A percentile compares a stretch with the other conserved stretches of the same genome.
Evolutionary conservation across 1,140 invertebrate species (phyloP).

Genomic region (Leptinotarsa lineolata): DNA sequence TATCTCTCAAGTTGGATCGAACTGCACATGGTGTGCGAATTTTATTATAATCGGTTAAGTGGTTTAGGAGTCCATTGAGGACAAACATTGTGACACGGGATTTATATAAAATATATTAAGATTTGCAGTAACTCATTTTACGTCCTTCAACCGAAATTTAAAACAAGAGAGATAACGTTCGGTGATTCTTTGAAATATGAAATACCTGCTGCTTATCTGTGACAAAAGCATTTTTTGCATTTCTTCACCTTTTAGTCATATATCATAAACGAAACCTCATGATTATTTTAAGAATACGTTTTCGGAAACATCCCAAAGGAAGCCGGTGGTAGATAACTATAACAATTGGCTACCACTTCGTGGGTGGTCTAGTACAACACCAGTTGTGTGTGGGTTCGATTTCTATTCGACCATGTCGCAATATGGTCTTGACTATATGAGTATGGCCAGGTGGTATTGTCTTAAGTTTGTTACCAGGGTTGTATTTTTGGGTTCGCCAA

Average conservation of each 20-base stretch:
- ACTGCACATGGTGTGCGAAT: too few species aligned
- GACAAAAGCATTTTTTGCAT: not conserved
- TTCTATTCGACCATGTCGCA: constrained; percentile 13
- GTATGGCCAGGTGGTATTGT: constrained; percentile 8
- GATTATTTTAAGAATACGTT: not conserved
- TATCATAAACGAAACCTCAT: not conserved
- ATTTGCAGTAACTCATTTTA: too few species aligned
- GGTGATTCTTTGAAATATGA: too few species aligned
- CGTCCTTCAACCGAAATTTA: too few species aligned
- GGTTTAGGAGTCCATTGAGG: too few species aligned
- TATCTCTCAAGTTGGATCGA: too few species aligned
- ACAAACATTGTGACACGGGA: too few species aligned
- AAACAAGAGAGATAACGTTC: too few species aligned
- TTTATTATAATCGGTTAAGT: too few species aligned
- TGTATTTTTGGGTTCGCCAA: not conserved
- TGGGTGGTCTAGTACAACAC: not conserved
- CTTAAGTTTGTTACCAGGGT: constrained; percentile 3
- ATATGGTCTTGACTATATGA: not conserved
- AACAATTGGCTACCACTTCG: constrained; percentile 1
- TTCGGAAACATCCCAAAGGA: not conserved
- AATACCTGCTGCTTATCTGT: not conserved
- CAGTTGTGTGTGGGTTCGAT: constrained; percentile 10
- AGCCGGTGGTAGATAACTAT: not conserved
- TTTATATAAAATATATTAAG: too few species aligned
- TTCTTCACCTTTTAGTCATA: not conserved